Evolutionary conservation across 2,888 invertebrate genomes (phyloP).

Genomic region (Athalia cordata): DNA sequence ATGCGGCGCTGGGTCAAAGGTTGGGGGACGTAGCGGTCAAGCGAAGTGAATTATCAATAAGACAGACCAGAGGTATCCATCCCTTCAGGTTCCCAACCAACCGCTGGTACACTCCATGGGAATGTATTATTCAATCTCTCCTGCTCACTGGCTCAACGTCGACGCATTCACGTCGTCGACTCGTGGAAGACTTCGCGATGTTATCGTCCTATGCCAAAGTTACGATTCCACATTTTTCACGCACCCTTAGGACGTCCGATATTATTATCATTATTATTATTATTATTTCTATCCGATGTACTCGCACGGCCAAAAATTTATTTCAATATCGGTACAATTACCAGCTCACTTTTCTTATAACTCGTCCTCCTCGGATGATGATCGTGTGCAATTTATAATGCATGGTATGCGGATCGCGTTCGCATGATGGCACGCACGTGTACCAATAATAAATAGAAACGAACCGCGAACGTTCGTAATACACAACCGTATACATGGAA

Average conservation of each 20-base stretch:
- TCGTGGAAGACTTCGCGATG: not conserved
- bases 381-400: constrained; percentile 40
- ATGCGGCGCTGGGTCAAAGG: constrained; percentile 52
- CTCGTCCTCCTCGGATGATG: constrained; percentile 14
- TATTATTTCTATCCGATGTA: no score
- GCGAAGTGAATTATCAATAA: constrained; percentile 71
- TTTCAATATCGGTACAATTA: no score
- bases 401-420: constrained; percentile 36
- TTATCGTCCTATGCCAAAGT: not conserved
- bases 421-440: constrained; percentile 25
- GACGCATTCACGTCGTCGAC: not conserved
- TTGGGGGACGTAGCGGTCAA: constrained; percentile 56
- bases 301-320: no score
- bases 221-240: not conserved
- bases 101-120: constrained; percentile 60
- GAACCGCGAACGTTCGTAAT: not conserved
- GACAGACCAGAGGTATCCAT: constrained; percentile 60
- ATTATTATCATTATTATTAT: no score
- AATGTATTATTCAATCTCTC: constrained; percentile 69
- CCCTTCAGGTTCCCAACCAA: constrained; percentile 51
- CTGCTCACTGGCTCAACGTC: constrained; percentile 40
- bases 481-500: not conserved
- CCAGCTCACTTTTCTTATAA: not conserved
- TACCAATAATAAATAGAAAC: constrained; percentile 4
- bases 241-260: not conserved